phyloP scores from a whole-genome alignment of 2,888 invertebrate species.

The Plemyria rubiginata region DNA sequence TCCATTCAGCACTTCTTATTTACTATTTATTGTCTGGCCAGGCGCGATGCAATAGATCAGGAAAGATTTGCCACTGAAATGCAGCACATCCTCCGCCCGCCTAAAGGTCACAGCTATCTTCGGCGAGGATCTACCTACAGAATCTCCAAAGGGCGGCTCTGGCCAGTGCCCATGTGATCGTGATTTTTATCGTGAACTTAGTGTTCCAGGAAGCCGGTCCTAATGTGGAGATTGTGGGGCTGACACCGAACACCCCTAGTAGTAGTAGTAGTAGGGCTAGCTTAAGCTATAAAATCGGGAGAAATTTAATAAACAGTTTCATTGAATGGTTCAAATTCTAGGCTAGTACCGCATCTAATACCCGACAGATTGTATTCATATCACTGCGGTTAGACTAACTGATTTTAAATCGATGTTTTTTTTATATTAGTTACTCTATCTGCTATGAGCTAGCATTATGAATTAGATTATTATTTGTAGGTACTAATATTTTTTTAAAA shows the following conservation, averaged over 20 bases:
- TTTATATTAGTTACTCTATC: too few relatives aligned
- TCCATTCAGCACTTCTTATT: too few relatives aligned
- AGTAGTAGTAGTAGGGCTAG: conserved; percentile 6
- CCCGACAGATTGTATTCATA: too few relatives aligned
- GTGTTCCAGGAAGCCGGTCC: conserved; percentile 30
- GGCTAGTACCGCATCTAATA: too few relatives aligned
- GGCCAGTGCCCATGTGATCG: conserved; percentile 29
- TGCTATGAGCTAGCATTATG: too few relatives aligned
- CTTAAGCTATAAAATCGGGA: background rate
- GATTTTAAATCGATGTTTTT: too few relatives aligned
- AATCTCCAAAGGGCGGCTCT: conserved; percentile 25
- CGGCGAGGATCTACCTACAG: conserved; percentile 14
- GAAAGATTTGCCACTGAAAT: conserved; percentile 1
- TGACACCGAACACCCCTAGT: conserved; percentile 44
- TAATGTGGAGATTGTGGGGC: conserved; percentile 45
- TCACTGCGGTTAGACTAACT: too few relatives aligned
- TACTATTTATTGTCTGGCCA: background rate
- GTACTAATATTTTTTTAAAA: too few relatives aligned
- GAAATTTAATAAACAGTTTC: background rate
- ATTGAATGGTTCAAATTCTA: background rate
- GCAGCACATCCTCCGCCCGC: background rate
- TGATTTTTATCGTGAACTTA: conserved; percentile 34
- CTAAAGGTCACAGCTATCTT: conserved; percentile 23
- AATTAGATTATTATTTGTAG: too few relatives aligned
- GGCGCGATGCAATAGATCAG: background rate